Conservation (phyloP, 2,113 vertebrate species). For the Mirza zaza region DNA sequence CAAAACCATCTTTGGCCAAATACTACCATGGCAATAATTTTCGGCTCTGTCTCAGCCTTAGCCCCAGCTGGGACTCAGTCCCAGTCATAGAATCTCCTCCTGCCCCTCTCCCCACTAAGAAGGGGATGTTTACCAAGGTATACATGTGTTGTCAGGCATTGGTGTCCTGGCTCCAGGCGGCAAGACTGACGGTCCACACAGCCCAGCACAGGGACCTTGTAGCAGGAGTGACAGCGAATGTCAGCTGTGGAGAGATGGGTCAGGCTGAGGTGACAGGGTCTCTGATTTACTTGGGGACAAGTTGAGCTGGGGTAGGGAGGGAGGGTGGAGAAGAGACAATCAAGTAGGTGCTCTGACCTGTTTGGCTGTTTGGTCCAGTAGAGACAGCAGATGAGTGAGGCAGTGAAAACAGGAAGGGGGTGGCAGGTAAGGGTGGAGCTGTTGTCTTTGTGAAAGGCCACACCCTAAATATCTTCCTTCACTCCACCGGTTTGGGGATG, state of each 20-base stretch:
- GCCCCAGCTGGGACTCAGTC: not conserved
- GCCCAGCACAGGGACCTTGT: constrained; percentile 75
- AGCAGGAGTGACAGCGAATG: constrained; percentile 73
- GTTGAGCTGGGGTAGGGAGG: not conserved
- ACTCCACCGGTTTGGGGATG: not conserved
- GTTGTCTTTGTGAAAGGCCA: not conserved
- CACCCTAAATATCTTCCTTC: constrained; percentile 4
- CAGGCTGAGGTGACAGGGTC: not conserved
- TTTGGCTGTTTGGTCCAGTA: not conserved
- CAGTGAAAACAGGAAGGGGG: not conserved
- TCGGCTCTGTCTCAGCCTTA: not conserved
- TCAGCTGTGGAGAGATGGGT: constrained; percentile 72
- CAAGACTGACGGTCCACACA: constrained; percentile 74
- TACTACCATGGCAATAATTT: not conserved
- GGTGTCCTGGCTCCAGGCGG: constrained; percentile 56
- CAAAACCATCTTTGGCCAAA: not conserved
- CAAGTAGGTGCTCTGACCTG: not conserved
- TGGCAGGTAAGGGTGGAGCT: not conserved
- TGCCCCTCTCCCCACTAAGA: not conserved
- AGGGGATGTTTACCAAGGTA: constrained; percentile 69
- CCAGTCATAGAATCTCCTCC: not conserved
- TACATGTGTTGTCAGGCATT: constrained; percentile 70
- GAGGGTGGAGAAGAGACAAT: not conserved
- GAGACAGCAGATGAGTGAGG: not conserved
- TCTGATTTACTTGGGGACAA: not conserved